phyloP scores from a whole-genome alignment of 2,888 invertebrate genomes.

The Aleiodes alternator region DNA sequence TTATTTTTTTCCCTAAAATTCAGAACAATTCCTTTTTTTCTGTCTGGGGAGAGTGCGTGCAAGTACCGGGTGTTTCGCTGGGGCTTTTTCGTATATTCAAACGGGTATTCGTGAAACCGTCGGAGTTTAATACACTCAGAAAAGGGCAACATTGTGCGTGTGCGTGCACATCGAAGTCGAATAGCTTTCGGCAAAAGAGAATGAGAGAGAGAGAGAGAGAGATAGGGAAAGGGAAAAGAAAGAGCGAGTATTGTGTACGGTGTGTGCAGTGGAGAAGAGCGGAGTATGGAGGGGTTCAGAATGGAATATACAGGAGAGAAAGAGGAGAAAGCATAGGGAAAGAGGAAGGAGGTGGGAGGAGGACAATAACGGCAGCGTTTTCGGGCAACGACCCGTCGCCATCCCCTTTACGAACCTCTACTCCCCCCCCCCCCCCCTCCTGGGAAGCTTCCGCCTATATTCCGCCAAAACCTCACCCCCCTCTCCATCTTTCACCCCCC shows the following conservation, averaged over 20 bases:
- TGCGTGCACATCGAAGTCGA: conserved; percentile 23
- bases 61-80: conserved; percentile 15
- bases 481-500: conserved; percentile 51
- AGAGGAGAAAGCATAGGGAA: conserved; percentile 46
- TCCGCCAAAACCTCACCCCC: conserved; percentile 49
- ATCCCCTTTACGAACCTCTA: conserved; percentile 66
- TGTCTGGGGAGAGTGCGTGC: conserved; percentile 38
- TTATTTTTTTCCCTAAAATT: not conserved
- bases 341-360: conserved; percentile 57
- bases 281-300: conserved; percentile 40
- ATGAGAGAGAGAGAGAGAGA: conserved; percentile 30
- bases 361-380: conserved; percentile 74
- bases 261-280: conserved; percentile 47
- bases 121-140: not conserved
- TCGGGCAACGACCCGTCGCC: conserved; percentile 74
- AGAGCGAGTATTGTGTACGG: too few relatives aligned
- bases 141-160: conserved; percentile 12
- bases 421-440: too few relatives aligned
- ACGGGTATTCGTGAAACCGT: conserved; percentile 7
- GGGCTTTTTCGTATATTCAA: not conserved
- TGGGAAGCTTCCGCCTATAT: conserved; percentile 11
- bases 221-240: not conserved
- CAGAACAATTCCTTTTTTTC: not conserved
- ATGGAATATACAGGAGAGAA: conserved; percentile 39
- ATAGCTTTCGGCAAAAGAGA: conserved; percentile 10